Conservation (phyloP, 2,888 invertebrate species). For the Linyphia triangularis region DNA sequence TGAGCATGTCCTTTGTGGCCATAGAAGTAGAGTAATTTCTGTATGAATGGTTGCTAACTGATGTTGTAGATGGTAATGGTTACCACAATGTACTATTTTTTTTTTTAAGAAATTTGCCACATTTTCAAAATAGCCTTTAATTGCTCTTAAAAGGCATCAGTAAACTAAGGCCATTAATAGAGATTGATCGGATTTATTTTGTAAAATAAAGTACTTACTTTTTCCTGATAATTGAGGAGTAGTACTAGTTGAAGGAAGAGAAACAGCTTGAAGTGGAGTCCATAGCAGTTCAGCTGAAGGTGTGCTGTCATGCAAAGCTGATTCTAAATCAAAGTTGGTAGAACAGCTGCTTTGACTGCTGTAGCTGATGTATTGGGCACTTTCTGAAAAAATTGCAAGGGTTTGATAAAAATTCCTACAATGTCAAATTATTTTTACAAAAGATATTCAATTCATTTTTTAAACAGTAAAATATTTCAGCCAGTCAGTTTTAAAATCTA, state of each 20-base stretch:
- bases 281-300: not conserved
- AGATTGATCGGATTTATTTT: too few relatives aligned
- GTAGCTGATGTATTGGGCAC: constrained; percentile 12
- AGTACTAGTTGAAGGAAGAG: constrained; percentile 6
- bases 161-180: too few relatives aligned
- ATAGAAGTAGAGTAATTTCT: too few relatives aligned
- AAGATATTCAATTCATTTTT: not conserved
- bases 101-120: too few relatives aligned
- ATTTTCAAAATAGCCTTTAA: too few relatives aligned
- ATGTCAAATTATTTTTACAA: too few relatives aligned
- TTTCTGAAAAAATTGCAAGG: constrained; percentile 36
- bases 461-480: not conserved
- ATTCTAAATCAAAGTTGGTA: constrained; percentile 30
- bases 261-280: constrained; percentile 12
- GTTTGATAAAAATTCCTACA: not conserved
- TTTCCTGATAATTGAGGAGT: constrained; percentile 23
- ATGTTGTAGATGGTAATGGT: too few relatives aligned
- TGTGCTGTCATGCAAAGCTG: not conserved
- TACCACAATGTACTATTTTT: too few relatives aligned
- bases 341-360: constrained; percentile 52
- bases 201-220: constrained; percentile 30
- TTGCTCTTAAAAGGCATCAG: too few relatives aligned
- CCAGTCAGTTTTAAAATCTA: too few relatives aligned
- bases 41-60: too few relatives aligned
- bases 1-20: too few relatives aligned